Percentiles rank a stretch among this genome's conserved stretches.
These are phyloP conservation scores for Axinella damicornis DNA, from an alignment of 37 sponge, comb jelly and placozoan genomes.

Conservation along the genomic window DNA sequence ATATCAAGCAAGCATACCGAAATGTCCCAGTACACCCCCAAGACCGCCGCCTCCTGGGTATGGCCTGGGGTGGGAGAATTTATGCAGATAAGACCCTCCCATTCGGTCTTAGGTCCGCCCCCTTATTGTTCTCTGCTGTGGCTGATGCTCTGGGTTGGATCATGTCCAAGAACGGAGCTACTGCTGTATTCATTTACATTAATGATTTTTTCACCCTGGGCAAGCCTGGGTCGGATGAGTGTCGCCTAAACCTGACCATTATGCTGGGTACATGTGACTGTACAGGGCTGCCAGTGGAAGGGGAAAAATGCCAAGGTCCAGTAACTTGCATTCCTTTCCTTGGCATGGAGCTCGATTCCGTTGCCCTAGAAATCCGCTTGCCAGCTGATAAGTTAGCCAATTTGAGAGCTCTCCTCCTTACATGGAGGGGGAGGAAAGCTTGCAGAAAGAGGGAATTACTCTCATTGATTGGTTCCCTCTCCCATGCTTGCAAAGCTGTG, in stretches of 20 bases:
- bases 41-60: no score
- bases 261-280: not conserved
- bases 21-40: no score
- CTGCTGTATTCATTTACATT: not conserved
- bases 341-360: slow-evolving; percentile 16
- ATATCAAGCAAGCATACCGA: no score
- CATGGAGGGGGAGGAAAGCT: slow-evolving; percentile 6
- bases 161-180: not conserved
- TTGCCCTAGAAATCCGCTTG: not conserved
- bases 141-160: no score
- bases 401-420: not conserved
- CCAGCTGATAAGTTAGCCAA: slow-evolving; percentile 1
- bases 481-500: slow-evolving; percentile 22
- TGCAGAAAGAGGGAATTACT: slow-evolving; percentile 4
- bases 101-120: no score
- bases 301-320: slow-evolving; percentile 14
- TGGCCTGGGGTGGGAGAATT: no score
- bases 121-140: no score
- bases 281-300: slow-evolving; percentile 10
- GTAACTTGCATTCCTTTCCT: slow-evolving; percentile 17
- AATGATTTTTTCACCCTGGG: slow-evolving; percentile 25
- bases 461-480: slow-evolving; percentile 15
- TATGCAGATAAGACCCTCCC: no score
- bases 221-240: slow-evolving; percentile 4
- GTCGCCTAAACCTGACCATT: not conserved